Evolutionary conservation across 2,797 vertebrate genomes (phyloP), one percentile per base, ranked within the genome.

Genomic region (Echeneis naucrates): DNA sequence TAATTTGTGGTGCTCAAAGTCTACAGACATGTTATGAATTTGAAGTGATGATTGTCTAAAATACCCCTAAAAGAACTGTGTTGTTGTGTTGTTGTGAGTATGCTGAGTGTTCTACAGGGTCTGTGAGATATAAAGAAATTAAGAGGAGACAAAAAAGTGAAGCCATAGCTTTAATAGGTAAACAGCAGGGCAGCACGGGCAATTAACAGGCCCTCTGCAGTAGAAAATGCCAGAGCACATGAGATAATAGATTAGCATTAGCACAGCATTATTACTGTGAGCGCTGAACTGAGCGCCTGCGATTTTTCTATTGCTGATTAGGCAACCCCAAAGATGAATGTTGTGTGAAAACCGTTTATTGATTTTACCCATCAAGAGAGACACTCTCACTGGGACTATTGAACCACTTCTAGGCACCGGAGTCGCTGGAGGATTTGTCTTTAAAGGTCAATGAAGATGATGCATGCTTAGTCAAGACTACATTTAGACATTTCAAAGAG

Each of bases 251-350:
- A 87, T 88, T 81, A 88, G 84, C 81, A 68, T 81, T 77, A 81
- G 71, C 65, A 62, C 24, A 77, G 72, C 38, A 55, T 77, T 80
- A 77, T 87, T 81, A 83, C 70, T 70, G 51, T 42, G 75, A 82
- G 81, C 78, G 57, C 47, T 68, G 58, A 68, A 69, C 63, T 66
- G 45, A 61, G 78, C 65, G 75, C 69, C 83, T 78, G 75, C 57
- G 78, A 77, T 82, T 88, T 84, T 80, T 59, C 62, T 60, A 23
- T 67, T 82, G 88, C 90, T 91, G 89, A 92, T 89, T 83, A 92
- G 78, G 87, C 87, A 87, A 93, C 90, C 85, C 78, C 75, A 61
- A 88, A 86, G 88, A 93, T 80, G 80, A 90, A 92, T 93, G 90
- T 72, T 87, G 84, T 80, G 78, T 66, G 74, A 81, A 88, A 86